Conservation (phyloP, 1,140 invertebrate species). For the Chionoecetes opilio region DNA sequence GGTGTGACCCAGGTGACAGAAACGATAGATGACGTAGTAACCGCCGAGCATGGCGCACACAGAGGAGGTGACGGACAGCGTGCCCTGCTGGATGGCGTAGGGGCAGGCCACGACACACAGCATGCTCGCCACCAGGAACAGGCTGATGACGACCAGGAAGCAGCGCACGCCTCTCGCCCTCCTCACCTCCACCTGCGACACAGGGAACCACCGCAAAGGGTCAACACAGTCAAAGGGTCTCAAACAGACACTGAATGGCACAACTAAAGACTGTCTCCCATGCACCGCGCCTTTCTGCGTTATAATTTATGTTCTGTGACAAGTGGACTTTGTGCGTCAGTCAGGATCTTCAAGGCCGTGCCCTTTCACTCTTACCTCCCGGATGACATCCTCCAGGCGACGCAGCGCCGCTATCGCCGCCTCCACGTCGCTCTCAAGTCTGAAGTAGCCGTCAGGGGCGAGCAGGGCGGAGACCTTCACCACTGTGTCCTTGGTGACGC, state of each 20-base stretch:
- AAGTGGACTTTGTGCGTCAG: too few species aligned
- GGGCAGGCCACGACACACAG: background rate
- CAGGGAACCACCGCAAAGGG: too few species aligned
- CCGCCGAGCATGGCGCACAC: background rate
- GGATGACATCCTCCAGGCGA: background rate
- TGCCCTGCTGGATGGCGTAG: background rate
- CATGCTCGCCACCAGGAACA: background rate
- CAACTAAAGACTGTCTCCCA: too few species aligned
- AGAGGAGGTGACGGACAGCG: background rate
- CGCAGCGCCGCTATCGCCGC: background rate
- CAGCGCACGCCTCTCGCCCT: background rate
- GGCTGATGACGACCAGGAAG: background rate
- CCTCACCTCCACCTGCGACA: background rate
- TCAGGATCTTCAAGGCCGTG: too few species aligned
- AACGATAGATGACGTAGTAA: background rate
- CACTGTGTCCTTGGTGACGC: background rate
- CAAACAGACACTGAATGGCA: too few species aligned
- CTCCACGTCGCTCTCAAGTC: background rate
- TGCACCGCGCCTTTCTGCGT: too few species aligned
- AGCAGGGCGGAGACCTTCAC: background rate
- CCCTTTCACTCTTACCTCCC: background rate
- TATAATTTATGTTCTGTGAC: too few species aligned
- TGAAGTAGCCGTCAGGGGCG: background rate
- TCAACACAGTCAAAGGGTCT: too few species aligned
- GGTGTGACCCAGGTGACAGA: background rate